Evolutionary conservation across 53 echinoderm and acorn worm genomes (phyloP).

Genomic region (Echinometra lucunter): DNA sequence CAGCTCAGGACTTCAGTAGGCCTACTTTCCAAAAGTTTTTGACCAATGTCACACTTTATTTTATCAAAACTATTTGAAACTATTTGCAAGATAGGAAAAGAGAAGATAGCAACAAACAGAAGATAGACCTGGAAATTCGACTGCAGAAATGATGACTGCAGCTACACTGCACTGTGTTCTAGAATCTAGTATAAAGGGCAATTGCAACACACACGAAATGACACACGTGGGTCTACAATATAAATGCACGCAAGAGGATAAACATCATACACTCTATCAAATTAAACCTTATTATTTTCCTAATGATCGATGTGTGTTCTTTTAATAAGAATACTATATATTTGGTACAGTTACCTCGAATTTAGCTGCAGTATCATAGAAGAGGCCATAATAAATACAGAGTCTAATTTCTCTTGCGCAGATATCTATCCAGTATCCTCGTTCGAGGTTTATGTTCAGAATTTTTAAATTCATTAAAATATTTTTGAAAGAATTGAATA

Average conservation of each 20-base stretch:
- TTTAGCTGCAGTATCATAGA: constrained; percentile 32
- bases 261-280: background rate
- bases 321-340: background rate
- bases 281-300: background rate
- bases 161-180: too few relatives aligned
- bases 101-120: background rate
- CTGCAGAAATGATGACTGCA: too few relatives aligned
- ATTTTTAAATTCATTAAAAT: background rate
- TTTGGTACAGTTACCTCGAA: background rate
- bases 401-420: background rate
- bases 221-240: background rate
- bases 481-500: background rate
- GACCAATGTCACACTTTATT: too few relatives aligned
- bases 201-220: background rate
- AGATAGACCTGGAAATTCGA: too few relatives aligned
- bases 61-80: too few relatives aligned
- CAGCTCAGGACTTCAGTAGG: too few relatives aligned
- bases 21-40: too few relatives aligned
- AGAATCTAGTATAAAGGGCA: too few relatives aligned
- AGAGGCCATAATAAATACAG: constrained; percentile 10
- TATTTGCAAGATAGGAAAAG: too few relatives aligned
- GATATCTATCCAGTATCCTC: background rate
- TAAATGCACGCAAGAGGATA: background rate
- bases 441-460: background rate
- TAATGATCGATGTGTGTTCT: background rate